Evolutionary conservation across 2,113 vertebrate genomes (phyloP).

Genomic region (Hippocampus abdominalis): DNA sequence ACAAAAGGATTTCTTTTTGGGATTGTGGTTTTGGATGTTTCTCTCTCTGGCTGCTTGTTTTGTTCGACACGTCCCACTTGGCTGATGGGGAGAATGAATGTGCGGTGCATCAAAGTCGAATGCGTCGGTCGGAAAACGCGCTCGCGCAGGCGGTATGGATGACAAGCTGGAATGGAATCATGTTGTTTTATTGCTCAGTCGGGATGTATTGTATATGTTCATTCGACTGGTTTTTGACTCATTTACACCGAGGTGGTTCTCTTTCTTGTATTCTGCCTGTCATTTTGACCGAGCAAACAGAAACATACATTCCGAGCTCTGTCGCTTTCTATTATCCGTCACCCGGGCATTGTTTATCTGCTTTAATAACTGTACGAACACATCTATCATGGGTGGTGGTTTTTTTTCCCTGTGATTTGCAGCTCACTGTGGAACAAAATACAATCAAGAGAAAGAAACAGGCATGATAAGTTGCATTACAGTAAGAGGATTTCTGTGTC

Average conservation of each 20-base stretch:
- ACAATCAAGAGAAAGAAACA: conserved; percentile 2
- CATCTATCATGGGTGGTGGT: conserved; percentile 24
- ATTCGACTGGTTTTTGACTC: conserved; percentile 30
- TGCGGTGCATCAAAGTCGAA: conserved; percentile 48
- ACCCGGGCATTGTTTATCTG: conserved; percentile 7
- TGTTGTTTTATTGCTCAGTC: conserved; percentile 47
- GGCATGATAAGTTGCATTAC: neutral
- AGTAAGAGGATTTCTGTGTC: neutral
- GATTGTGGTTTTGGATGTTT: conserved; percentile 45
- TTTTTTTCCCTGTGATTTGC: conserved; percentile 30
- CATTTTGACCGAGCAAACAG: conserved; percentile 34
- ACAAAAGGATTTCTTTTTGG: neutral
- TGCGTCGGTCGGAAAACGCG: conserved; percentile 34
- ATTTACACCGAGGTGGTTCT: neutral
- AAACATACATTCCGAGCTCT: conserved; percentile 20
- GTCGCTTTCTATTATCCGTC: conserved; percentile 14
- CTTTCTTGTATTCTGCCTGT: conserved; percentile 4
- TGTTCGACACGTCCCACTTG: conserved; percentile 7
- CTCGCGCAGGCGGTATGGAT: conserved; percentile 16
- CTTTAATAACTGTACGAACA: conserved; percentile 17
- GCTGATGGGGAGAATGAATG: conserved; percentile 45
- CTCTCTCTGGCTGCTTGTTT: conserved; percentile 26
- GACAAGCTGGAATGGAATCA: conserved; percentile 36
- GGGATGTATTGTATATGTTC: conserved; percentile 40
- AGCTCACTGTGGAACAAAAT: conserved; percentile 4